Evolutionary conservation across 2,888 invertebrate species (phyloP), one percentile per base, ranked within the genome.

Genomic region (Timandra comae): DNA sequence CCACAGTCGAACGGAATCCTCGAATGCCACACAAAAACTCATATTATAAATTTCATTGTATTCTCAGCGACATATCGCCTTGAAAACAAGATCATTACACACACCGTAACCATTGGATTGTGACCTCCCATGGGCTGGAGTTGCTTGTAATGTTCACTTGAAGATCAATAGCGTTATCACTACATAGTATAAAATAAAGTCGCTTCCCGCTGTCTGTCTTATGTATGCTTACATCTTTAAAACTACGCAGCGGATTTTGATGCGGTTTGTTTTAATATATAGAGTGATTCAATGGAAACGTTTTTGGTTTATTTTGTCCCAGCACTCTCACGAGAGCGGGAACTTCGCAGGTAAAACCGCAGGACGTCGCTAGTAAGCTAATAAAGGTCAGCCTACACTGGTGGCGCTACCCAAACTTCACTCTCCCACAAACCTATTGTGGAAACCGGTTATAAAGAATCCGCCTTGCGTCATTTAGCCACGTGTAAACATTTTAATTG

Each of bases 401-500:
- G 79, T 57, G 72, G 69, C 71, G 70, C 77, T 75, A 70, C 60
- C 58, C 66, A 43, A 70, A 70, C 70, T 65, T 65, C 60, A 70
- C 67, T 74, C 73, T 71, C 65, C 71, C 65, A 71, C 67, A 66
- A 62, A 70, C 63, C 72, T 64, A 78, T 74, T 78, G 72, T 72
- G 46, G 38, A 42, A 77, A 82, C 82, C 73, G 73, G 81, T 81
- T 66, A 43, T 38, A 45, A 72, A 70, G 76, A 78, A 80, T 79
- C 64, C 67, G 70, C 66, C 63, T 75, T 72, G 70, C 77, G 72
- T 76, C 78, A 77, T 63, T 63, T 68, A 65, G 63, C 68, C 79
- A 79, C 79, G 78, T 80, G 77, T 73, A 81, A 79, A 82, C 58
- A 79, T 81, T 77, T 80, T 80, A 81, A 82, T 82, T 80, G 80